phyloP scores from a whole-genome alignment of 1,140 invertebrate species.

The Aphis craccivora region DNA sequence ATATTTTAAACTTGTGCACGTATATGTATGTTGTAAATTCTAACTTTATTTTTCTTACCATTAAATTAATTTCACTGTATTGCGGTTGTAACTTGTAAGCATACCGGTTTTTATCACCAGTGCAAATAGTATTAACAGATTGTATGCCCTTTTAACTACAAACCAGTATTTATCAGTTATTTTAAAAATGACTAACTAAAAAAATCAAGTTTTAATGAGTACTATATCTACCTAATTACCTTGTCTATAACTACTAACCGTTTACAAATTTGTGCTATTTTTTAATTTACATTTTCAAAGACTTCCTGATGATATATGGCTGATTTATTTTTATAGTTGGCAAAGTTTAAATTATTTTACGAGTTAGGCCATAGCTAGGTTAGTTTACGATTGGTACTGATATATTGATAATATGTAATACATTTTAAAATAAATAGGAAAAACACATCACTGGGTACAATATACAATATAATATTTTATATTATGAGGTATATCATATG shows the following conservation, averaged over 20 bases:
- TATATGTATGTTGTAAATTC: background rate
- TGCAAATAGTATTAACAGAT: background rate
- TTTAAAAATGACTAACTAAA: background rate
- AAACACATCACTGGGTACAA: too few relatives aligned
- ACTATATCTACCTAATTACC: background rate
- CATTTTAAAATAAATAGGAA: too few relatives aligned
- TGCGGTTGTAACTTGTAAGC: background rate
- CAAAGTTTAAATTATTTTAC: too few relatives aligned
- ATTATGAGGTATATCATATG: too few relatives aligned
- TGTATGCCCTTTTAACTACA: background rate
- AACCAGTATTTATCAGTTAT: background rate
- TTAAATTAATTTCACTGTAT: background rate
- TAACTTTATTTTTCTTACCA: background rate
- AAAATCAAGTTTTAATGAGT: background rate
- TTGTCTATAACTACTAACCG: background rate
- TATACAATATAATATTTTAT: too few relatives aligned
- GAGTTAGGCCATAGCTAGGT: too few relatives aligned
- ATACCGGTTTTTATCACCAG: conserved; percentile 5
- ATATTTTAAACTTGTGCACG: background rate
- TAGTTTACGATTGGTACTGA: too few relatives aligned
- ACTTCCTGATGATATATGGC: background rate
- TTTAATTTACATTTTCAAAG: background rate
- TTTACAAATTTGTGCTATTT: background rate
- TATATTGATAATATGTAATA: too few relatives aligned
- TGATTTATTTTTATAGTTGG: background rate